Evolutionary conservation across 2,888 invertebrate species (phyloP), one percentile per base, ranked within the genome.

Genomic region (Bruchidius siliquastri): DNA sequence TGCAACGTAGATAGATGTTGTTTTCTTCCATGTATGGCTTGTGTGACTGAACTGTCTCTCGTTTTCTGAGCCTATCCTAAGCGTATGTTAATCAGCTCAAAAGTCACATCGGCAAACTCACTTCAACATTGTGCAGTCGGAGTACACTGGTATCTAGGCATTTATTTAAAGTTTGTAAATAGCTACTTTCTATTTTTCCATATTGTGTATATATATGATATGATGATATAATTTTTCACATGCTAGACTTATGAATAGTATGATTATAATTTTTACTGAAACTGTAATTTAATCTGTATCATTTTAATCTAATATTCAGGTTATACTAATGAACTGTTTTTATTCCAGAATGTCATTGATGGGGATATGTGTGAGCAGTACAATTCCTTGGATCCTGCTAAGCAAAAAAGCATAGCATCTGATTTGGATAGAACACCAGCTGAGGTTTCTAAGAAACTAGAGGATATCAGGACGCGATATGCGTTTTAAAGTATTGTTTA

Each of bases 291-390:
- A n/a, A 69, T 71, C 68, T 21, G 26, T 67, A 67, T 68, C 26
- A 72, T 30, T 70, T 67, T 6, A 68, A 67, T 71, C 13, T 26
- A 26, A n/a, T 66, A 30, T 18, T 69, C 22, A 69, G 71, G 2
- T 73, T 67, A 26, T 21, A n/a, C 20, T 22, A 71, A 68, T 30
- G 13, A 10, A n/a, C 72, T 74, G 72, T 76, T 74, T 79, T 77
- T 85, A 84, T 89, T 90, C 10, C 90, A 97, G 93, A 98, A 97
- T 88, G 97, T 99, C 0, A 95, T 99, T 79, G 99, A 99, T 86
- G 99, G 99, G 2, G 99, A 99, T 87, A 89, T 99, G 71, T 99
- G 99, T 86, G 99, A 99, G 87, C 98, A 99, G 88, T 99, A 96
- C 88, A 97, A 97, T 85, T 96, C 98, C 0, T 90, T 99, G 83